These are phyloP conservation scores for Aphis craccivora DNA, from an alignment of 1,140 invertebrate species.

Conservation along the genomic window DNA sequence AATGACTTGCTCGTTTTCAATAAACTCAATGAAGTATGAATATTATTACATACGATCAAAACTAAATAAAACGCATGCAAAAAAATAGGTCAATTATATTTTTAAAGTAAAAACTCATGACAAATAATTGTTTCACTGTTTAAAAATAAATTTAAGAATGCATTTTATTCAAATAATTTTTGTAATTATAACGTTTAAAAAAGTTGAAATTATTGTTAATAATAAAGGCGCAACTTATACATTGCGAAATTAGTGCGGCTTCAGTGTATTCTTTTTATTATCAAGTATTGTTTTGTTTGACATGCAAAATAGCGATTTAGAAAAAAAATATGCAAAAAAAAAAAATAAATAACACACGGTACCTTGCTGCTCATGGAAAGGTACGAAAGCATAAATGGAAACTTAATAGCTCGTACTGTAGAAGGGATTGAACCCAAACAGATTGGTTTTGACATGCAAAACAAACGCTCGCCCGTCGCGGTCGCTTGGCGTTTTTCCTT, in stretches of 20 bases:
- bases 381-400: constrained; percentile 30
- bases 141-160: not conserved
- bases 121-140: not conserved
- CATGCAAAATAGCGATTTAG: constrained; percentile 56
- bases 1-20: not conserved
- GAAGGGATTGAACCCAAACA: constrained; percentile 53
- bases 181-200: constrained; percentile 13
- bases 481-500: constrained; percentile 14
- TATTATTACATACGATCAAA: not conserved
- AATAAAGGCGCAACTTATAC: not conserved
- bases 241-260: not conserved
- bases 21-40: not conserved
- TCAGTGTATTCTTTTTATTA: not conserved
- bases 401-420: constrained; percentile 23
- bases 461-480: constrained; percentile 46
- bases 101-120: not conserved
- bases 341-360: constrained; percentile 38
- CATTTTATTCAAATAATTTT: not conserved
- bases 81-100: constrained; percentile 2
- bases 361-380: constrained; percentile 40
- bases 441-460: constrained; percentile 56
- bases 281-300: constrained; percentile 45
- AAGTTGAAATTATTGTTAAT: constrained; percentile 14
- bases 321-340: constrained; percentile 25
- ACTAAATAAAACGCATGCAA: not conserved